phyloP scores from a whole-genome alignment of 2,797 vertebrate species.

The Sebastes wilsoni region DNA sequence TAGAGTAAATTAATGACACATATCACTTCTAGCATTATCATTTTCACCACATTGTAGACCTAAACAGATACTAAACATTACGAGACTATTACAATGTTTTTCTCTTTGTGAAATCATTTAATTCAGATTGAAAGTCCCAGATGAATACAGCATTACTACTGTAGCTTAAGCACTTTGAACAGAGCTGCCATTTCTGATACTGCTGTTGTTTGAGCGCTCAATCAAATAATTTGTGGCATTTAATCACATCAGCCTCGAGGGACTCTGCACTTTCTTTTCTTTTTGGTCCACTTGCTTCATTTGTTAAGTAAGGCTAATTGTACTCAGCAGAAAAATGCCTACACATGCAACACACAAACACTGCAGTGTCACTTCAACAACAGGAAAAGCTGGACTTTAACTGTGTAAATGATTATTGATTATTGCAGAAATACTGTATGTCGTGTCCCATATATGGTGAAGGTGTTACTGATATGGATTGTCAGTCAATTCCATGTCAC shows the following conservation, averaged over 20 bases:
- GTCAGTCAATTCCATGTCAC: not conserved
- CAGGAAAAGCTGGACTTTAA: not conserved
- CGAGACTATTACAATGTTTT: not conserved
- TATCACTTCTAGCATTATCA: not conserved
- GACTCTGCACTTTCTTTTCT: not conserved
- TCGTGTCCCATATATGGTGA: not conserved
- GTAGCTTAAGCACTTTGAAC: not conserved
- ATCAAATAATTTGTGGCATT: slow-evolving; percentile 21
- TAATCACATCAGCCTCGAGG: slow-evolving; percentile 25
- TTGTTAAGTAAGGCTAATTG: not conserved
- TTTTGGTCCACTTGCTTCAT: slow-evolving; percentile 13
- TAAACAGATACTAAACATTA: not conserved
- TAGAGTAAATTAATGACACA: not conserved
- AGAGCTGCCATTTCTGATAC: not conserved
- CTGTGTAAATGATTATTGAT: not conserved
- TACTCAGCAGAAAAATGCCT: not conserved
- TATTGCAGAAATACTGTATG: not conserved
- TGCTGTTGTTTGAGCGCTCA: not conserved
- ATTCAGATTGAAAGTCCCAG: not conserved
- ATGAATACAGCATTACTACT: not conserved
- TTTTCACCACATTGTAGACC: not conserved
- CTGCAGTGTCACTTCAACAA: not conserved
- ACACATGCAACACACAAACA: not conserved
- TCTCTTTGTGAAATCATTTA: not conserved
- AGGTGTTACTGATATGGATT: not conserved